Conservation (phyloP, 2,888 invertebrate species). For the Thecophora atra region DNA sequence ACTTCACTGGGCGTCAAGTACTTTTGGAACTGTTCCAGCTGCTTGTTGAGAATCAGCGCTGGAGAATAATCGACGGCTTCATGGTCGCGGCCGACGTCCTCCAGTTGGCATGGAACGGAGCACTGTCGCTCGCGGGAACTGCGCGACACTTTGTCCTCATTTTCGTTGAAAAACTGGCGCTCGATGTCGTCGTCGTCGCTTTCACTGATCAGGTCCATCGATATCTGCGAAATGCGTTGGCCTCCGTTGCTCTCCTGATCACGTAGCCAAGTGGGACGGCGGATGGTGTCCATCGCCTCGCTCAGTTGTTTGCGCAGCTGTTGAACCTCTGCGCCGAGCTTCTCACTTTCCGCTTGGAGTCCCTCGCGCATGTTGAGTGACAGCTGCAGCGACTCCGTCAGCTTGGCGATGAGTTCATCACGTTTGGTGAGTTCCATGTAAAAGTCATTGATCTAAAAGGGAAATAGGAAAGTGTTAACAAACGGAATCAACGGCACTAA, state of each 20-base stretch:
- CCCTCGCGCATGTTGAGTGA: conserved; percentile 72
- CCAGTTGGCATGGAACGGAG: conserved; percentile 51
- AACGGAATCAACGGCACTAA: background rate
- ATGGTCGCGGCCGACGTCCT: conserved; percentile 39
- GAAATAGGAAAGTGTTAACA: background rate
- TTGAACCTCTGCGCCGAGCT: conserved; percentile 71
- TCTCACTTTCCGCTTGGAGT: conserved; percentile 71
- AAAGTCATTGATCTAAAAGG: conserved; percentile 76
- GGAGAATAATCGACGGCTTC: conserved; percentile 39
- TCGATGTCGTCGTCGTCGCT: conserved; percentile 65
- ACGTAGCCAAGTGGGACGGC: conserved; percentile 54
- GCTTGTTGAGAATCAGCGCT: conserved; percentile 56
- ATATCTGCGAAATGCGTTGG: conserved; percentile 64
- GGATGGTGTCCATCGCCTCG: conserved; percentile 65
- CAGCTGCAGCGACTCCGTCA: conserved; percentile 76
- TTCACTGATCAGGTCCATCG: conserved; percentile 65
- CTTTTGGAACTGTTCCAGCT: conserved; percentile 64
- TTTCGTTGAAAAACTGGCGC: conserved; percentile 60
- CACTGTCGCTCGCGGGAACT: conserved; percentile 61
- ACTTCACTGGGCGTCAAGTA: conserved; percentile 63
- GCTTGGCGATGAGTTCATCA: conserved; percentile 76
- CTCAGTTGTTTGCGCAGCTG: conserved; percentile 67
- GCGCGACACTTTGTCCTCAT: conserved; percentile 57
- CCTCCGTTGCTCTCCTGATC: conserved; percentile 62
- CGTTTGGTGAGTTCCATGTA: conserved; percentile 76